A percentile compares a stretch with the other conserved stretches of the same genome.
Conservation (phyloP, 2,113 vertebrate genomes). For the Rhineura floridana region DNA sequence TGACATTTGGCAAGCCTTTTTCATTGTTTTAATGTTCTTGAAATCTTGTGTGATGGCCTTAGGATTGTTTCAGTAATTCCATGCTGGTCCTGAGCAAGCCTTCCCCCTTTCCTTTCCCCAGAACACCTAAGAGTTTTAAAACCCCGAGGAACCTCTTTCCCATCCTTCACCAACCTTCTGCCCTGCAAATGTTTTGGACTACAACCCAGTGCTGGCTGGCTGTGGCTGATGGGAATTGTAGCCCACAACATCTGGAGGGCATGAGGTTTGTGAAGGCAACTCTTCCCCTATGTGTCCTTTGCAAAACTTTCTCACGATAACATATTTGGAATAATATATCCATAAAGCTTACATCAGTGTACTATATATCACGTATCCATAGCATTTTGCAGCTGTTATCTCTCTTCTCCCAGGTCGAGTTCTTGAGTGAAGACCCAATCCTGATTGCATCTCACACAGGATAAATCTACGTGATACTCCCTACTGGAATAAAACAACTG, state of each 20-base stretch:
- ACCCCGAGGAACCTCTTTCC: not conserved
- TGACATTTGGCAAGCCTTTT: not conserved
- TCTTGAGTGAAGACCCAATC: not conserved
- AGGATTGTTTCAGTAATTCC: constrained; percentile 32
- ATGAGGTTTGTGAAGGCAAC: no score
- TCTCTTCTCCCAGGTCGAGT: not conserved
- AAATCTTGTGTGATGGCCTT: not conserved
- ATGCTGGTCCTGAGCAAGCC: constrained; percentile 36
- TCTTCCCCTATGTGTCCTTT: not conserved
- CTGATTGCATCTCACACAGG: not conserved
- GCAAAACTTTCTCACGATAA: not conserved
- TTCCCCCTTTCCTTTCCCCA: constrained; percentile 34
- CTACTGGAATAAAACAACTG: not conserved
- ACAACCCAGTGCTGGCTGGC: no score
- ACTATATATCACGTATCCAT: accelerated
- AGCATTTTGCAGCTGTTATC: not conserved
- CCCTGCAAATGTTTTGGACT: no score
- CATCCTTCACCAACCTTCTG: no score
- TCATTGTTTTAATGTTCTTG: not conserved
- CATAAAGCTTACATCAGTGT: accelerated
- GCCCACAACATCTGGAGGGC: no score
- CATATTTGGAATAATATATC: not conserved
- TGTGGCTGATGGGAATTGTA: no score
- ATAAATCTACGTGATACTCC: not conserved
- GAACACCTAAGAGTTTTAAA: not conserved